Evolutionary conservation across 2,113 vertebrate genomes (phyloP), one percentile per base, ranked within the genome.

Genomic region (Ramphastos sulfuratus): DNA sequence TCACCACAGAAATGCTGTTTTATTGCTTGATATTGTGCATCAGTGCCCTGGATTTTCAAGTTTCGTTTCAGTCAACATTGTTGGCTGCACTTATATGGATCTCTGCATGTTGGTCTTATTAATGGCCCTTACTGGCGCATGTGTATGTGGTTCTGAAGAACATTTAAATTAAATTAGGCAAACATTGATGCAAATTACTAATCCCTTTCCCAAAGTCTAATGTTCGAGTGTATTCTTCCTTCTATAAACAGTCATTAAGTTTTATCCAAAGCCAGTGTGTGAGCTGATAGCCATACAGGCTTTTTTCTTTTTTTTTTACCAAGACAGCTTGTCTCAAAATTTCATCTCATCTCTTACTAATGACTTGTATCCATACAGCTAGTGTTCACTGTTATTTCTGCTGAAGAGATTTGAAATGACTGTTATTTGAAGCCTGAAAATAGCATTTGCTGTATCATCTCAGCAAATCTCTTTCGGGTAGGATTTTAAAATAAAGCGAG

Each of bases 1-100:
- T 98, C 97, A 97, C 96, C 97, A 96, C 95, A 97, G 97, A 98
- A 97, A 97, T 98, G 98, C 97, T 97, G 97, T 97, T 97, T 98
- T 98, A 98, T 98, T 98, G 93, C 98, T 97, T 98, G 97, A 98
- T 98, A 98, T 98, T 98, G 97, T 98, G 97, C 97, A 97, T 97
- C 97, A 95, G 97, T 97, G 97, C 96, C 98, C 97, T 97, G 97
- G 97, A 97, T 98, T 98, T 98, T 96, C 96, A 97, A 98, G 96
- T 98, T 98, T 98, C 97, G 97, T 98, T 98, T 98, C 96, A 97
- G 97, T 98, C 97, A 98, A 97, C 95, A 97, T 96, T 97, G 96
- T 96, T 73, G 81, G 95, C 95, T 97, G 97, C 96, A 97, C 97
- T 98, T 98, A 96, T 95, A 90, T 96, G 96, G 96, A 97, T 97